Evolutionary conservation across 2,797 vertebrate species (phyloP).

Genomic region (Galagoides demidoff): DNA sequence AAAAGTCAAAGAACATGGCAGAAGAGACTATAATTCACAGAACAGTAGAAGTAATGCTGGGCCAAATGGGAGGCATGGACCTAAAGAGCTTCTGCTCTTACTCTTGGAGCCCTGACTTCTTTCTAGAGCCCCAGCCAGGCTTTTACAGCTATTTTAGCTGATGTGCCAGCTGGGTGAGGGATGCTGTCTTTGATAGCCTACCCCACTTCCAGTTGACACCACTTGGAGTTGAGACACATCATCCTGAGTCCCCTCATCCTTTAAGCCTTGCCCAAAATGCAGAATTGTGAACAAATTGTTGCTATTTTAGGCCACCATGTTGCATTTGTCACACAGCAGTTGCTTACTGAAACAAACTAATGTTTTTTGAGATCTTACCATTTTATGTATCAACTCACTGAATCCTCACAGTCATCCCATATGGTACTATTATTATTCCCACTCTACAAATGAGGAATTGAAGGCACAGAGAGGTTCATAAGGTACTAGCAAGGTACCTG

Average conservation of each 20-base stretch:
- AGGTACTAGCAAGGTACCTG: neutral
- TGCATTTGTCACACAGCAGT: constrained; percentile 2
- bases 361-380: neutral
- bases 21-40: too few species aligned
- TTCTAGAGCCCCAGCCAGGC: neutral
- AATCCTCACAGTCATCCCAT: neutral
- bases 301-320: neutral
- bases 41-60: neutral
- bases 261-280: neutral
- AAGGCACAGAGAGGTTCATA: neutral
- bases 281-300: neutral
- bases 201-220: neutral
- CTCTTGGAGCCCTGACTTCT: neutral
- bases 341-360: constrained; percentile 12
- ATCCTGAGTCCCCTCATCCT: neutral
- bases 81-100: neutral
- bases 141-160: neutral
- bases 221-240: neutral
- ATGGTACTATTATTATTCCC: neutral
- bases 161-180: neutral
- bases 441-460: neutral
- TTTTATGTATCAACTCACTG: neutral
- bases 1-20: too few species aligned
- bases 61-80: neutral
- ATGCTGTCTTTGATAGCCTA: neutral